phyloP scores from a whole-genome alignment of 2,113 vertebrate species.

The Thalassarche chlororhynchos region DNA sequence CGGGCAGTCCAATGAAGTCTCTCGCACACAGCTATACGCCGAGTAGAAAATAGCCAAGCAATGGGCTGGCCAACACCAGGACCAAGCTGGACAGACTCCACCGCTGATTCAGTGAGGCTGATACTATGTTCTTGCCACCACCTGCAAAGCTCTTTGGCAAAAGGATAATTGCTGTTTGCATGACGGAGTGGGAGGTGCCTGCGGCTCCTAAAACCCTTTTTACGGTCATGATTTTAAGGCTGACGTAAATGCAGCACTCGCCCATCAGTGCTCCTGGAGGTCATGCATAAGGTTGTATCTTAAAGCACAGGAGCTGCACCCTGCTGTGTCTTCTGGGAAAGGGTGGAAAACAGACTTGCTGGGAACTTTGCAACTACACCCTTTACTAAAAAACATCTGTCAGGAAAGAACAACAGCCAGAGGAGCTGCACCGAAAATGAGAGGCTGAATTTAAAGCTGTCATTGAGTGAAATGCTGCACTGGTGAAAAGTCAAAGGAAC shows the following conservation, averaged over 20 bases:
- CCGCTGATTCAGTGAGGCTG: neutral
- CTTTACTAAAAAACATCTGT: neutral
- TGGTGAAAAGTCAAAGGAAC: neutral
- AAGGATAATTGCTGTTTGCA: neutral
- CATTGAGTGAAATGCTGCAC: neutral
- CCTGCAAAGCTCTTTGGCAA: neutral
- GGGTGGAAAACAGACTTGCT: neutral
- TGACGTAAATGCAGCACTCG: neutral
- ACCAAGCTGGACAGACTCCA: neutral
- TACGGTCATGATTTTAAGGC: neutral
- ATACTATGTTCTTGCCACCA: neutral
- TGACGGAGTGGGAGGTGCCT: neutral
- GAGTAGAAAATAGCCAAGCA: neutral
- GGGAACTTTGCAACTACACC: neutral
- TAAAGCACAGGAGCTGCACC: neutral
- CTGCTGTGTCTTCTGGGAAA: neutral
- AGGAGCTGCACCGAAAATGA: neutral
- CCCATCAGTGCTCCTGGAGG: neutral
- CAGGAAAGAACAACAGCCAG: neutral
- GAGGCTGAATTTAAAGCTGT: neutral
- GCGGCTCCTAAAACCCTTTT: neutral
- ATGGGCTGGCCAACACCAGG: neutral
- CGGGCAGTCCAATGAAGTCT: fast-evolving
- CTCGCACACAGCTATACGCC: fast-evolving
- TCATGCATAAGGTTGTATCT: neutral